A percentile compares a stretch with the other conserved stretches of the same genome.
Evolutionary conservation across 2,797 vertebrate genomes (phyloP).

Genomic region (Esox masquinongy): DNA sequence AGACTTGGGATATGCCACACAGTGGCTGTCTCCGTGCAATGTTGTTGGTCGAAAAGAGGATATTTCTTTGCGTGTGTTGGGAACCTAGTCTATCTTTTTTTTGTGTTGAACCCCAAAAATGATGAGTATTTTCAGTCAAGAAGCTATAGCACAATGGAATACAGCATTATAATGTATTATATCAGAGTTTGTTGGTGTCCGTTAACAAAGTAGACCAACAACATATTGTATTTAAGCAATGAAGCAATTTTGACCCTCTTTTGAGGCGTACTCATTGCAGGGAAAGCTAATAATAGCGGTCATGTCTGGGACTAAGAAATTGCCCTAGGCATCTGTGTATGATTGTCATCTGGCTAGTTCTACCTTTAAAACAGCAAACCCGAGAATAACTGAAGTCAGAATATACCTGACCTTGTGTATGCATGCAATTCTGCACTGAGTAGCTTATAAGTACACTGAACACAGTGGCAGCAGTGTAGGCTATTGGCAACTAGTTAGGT

Average conservation of each 20-base stretch:
- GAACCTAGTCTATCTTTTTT: not conserved
- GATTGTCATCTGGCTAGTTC: too few relatives aligned
- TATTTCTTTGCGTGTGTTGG: not conserved
- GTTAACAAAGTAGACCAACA: not conserved
- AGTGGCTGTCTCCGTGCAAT: not conserved
- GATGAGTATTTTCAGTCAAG: not conserved
- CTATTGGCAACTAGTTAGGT: too few relatives aligned
- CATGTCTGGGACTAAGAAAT: too few relatives aligned
- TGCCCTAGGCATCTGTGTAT: too few relatives aligned
- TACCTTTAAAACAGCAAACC: too few relatives aligned
- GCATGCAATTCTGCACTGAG: too few relatives aligned
- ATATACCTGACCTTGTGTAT: too few relatives aligned
- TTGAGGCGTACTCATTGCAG: too few relatives aligned
- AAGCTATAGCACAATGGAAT: not conserved
- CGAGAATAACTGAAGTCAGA: too few relatives aligned
- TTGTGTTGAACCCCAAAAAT: not conserved
- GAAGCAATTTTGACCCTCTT: not conserved
- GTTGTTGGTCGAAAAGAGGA: not conserved
- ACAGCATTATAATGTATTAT: not conserved
- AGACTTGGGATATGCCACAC: not conserved
- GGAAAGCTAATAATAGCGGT: too few relatives aligned
- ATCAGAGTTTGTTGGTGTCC: not conserved
- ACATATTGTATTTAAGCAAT: not conserved
- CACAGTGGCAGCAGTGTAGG: too few relatives aligned
- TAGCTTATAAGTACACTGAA: too few relatives aligned